Percentiles rank a stretch among this genome's conserved stretches.
Evolutionary conservation across 2,113 vertebrate genomes (phyloP).

Genomic region (Arothron firmamentum): DNA sequence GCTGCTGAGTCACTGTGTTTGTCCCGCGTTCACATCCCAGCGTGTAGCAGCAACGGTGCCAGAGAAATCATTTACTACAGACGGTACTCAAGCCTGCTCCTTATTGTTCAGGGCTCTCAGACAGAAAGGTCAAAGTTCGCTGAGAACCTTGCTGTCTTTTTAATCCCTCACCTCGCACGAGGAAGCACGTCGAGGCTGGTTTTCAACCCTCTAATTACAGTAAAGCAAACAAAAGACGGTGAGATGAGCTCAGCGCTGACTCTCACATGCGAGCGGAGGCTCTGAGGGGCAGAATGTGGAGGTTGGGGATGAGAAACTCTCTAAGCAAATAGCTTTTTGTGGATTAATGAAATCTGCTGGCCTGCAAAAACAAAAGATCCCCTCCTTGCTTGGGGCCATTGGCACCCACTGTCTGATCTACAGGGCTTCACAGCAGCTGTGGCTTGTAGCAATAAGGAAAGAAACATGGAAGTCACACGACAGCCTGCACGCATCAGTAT

Average conservation of each 20-base stretch:
- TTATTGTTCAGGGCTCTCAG: conserved; percentile 25
- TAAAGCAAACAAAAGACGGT: background rate
- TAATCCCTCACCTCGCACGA: no score
- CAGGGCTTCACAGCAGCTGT: conserved; percentile 43
- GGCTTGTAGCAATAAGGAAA: conserved; percentile 52
- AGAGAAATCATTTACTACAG: background rate
- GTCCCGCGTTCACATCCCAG: background rate
- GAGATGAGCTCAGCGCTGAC: background rate
- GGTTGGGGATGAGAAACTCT: background rate
- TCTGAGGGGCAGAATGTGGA: conserved; percentile 1
- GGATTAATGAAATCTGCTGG: background rate
- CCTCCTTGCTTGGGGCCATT: background rate
- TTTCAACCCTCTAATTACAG: background rate
- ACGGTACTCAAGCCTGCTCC: background rate
- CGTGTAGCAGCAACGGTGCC: background rate
- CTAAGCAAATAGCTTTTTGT: conserved; percentile 7
- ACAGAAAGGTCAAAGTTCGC: conserved; percentile 20
- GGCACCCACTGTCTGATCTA: conserved; percentile 28
- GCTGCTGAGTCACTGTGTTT: background rate
- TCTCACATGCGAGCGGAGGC: background rate
- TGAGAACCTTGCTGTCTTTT: conserved; percentile 1
- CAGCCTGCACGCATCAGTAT: conserved; percentile 17
- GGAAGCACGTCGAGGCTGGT: background rate
- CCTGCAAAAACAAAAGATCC: conserved; percentile 12
- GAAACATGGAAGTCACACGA: conserved; percentile 65